These are phyloP conservation scores for Aphidius gifuensis DNA, from an alignment of 1,140 invertebrate species.

Conservation along the genomic window DNA sequence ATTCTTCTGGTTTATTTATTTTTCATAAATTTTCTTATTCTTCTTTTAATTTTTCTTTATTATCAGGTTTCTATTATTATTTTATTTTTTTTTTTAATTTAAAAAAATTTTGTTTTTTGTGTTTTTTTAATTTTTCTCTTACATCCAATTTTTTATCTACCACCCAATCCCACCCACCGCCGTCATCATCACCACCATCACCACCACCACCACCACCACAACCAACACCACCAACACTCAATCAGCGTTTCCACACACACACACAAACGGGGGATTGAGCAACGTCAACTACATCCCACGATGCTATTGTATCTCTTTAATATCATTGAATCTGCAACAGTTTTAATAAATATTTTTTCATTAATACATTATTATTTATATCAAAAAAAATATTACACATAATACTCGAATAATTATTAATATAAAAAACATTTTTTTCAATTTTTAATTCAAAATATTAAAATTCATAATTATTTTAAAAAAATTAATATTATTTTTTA, in stretches of 20 bases:
- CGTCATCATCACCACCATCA: conserved; percentile 28
- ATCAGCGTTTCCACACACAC: conserved; percentile 23
- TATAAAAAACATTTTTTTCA: conserved; percentile 8
- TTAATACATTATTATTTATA: too few relatives aligned
- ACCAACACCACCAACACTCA: conserved; percentile 25
- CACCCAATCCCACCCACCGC: conserved; percentile 25
- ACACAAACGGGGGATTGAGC: conserved; percentile 34
- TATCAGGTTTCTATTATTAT: not conserved
- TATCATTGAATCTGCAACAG: conserved; percentile 44
- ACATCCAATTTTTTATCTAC: not conserved
- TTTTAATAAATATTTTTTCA: too few relatives aligned
- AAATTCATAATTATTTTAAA: too few relatives aligned
- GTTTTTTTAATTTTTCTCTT: conserved; percentile 1
- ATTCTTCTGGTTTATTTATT: conserved; percentile 8
- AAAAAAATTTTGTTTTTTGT: not conserved
- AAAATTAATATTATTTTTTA: not conserved
- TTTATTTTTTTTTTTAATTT: not conserved
- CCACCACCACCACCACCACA: conserved; percentile 22
- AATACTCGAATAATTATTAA: not conserved
- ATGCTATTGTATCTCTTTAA: conserved; percentile 39
- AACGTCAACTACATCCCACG: conserved; percentile 54
- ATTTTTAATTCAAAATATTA: too few relatives aligned
- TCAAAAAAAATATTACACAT: conserved; percentile 4
- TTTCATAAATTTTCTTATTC: too few relatives aligned
- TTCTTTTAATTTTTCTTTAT: not conserved